phyloP scores from a whole-genome alignment of 2,797 vertebrate species.

The Cephalopachus bancanus region DNA sequence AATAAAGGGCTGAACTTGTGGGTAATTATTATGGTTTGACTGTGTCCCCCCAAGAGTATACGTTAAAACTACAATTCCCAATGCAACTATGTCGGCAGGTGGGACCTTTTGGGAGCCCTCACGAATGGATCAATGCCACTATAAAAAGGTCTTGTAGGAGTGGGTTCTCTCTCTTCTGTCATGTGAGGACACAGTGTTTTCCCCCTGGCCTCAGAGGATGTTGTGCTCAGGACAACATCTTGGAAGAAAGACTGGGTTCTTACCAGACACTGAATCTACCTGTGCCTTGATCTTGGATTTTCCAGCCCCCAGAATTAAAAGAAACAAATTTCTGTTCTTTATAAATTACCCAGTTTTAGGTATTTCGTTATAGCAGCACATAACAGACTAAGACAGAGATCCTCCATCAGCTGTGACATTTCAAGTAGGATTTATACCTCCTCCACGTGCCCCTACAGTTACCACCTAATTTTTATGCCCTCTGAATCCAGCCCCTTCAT shows the following conservation, averaged over 20 bases:
- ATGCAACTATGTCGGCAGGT: neutral
- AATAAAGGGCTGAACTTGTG: slow-evolving; percentile 8
- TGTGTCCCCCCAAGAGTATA: neutral
- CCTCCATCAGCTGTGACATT: neutral
- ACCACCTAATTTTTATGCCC: neutral
- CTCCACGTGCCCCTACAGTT: neutral
- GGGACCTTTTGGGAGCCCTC: neutral
- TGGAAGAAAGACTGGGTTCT: neutral
- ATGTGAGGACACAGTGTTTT: neutral
- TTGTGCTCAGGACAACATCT: too few relatives aligned
- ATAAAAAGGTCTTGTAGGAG: neutral
- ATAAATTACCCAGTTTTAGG: neutral
- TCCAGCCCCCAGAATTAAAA: too few relatives aligned
- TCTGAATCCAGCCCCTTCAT: neutral
- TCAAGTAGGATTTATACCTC: neutral
- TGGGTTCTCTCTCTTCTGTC: neutral
- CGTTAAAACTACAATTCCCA: neutral
- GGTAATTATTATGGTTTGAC: neutral
- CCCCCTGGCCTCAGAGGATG: neutral
- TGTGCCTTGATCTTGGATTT: too few relatives aligned
- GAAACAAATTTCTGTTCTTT: too few relatives aligned
- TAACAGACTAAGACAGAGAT: neutral
- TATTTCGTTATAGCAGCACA: neutral
- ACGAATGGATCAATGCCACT: neutral
- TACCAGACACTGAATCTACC: too few relatives aligned